Evolutionary conservation across 2,797 vertebrate species (phyloP).

Genomic region (Labeo calbasu): DNA sequence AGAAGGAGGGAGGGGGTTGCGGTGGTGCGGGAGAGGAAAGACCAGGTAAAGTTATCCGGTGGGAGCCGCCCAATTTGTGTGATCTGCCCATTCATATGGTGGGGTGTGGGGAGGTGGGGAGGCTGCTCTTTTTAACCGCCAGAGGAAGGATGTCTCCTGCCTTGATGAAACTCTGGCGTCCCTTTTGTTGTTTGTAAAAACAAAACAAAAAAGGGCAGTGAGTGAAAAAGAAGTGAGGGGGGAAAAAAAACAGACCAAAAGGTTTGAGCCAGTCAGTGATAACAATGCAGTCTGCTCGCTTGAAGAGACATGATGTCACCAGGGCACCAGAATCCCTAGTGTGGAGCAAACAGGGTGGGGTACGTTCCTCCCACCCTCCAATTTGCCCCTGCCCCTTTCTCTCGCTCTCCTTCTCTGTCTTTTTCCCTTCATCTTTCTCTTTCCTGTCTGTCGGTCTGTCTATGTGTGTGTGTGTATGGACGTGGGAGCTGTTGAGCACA

Average conservation of each 20-base stretch:
- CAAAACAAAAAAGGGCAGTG: slow-evolving; percentile 67
- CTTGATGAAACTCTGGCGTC: slow-evolving; percentile 73
- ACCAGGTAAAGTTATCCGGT: slow-evolving; percentile 69
- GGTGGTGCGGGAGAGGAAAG: slow-evolving; percentile 61
- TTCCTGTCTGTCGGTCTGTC: slow-evolving; percentile 27
- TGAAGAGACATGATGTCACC: slow-evolving; percentile 80
- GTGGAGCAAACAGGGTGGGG: slow-evolving; percentile 76
- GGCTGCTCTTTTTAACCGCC: slow-evolving; percentile 66
- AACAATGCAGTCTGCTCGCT: slow-evolving; percentile 74
- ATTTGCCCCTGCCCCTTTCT: slow-evolving; percentile 65
- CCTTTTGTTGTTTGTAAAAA: slow-evolving; percentile 75
- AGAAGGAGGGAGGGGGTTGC: slow-evolving; percentile 56
- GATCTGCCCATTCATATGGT: slow-evolving; percentile 56
- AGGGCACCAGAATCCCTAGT: slow-evolving; percentile 66
- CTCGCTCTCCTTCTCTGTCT: slow-evolving; percentile 27
- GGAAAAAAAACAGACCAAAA: slow-evolving; percentile 33
- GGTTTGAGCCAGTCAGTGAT: slow-evolving; percentile 69
- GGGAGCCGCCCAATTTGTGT: slow-evolving; percentile 63
- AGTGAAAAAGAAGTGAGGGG: slow-evolving; percentile 48
- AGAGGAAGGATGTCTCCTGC: slow-evolving; percentile 72
- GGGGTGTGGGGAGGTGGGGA: slow-evolving; percentile 58
- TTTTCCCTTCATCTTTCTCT: slow-evolving; percentile 36
- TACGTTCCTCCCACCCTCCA: slow-evolving; percentile 64
- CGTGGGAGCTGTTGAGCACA: slow-evolving; percentile 69
- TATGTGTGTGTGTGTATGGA: slow-evolving; percentile 27